phyloP scores from a whole-genome alignment of 1,140 invertebrate genomes.

The Orussus abietinus region DNA sequence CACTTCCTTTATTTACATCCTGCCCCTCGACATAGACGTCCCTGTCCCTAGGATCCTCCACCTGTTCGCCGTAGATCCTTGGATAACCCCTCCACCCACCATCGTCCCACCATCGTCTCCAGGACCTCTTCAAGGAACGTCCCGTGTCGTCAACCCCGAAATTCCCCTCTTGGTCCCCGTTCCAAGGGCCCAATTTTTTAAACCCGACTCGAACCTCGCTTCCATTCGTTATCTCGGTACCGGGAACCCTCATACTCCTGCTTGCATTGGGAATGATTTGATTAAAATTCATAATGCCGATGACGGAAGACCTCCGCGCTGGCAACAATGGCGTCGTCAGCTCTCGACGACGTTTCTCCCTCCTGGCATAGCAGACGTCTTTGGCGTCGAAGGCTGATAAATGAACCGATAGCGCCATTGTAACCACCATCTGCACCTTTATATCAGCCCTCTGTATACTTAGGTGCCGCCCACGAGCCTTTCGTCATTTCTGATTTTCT shows the following conservation, averaged over 20 bases:
- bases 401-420: constrained; percentile 51
- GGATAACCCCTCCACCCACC: no score
- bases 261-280: constrained; percentile 41
- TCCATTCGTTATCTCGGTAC: not conserved
- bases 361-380: constrained; percentile 16
- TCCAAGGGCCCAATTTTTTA: no score
- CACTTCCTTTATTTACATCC: no score
- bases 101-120: no score
- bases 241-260: not conserved
- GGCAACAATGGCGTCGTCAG: constrained; percentile 17
- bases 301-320: constrained; percentile 35
- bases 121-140: no score
- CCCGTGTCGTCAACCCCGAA: no score
- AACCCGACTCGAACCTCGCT: no score
- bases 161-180: no score
- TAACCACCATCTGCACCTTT: constrained; percentile 39
- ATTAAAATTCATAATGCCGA: constrained; percentile 47
- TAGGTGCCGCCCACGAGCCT: constrained; percentile 9
- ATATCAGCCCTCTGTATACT: constrained; percentile 26
- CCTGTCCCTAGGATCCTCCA: no score
- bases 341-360: constrained; percentile 20
- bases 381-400: constrained; percentile 44
- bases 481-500: constrained; percentile 15
- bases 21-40: no score
- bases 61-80: no score